Base-by-base conservation (phyloP, 2,113 vertebrate genomes). In the Illadopsis cleaveri region DNA sequence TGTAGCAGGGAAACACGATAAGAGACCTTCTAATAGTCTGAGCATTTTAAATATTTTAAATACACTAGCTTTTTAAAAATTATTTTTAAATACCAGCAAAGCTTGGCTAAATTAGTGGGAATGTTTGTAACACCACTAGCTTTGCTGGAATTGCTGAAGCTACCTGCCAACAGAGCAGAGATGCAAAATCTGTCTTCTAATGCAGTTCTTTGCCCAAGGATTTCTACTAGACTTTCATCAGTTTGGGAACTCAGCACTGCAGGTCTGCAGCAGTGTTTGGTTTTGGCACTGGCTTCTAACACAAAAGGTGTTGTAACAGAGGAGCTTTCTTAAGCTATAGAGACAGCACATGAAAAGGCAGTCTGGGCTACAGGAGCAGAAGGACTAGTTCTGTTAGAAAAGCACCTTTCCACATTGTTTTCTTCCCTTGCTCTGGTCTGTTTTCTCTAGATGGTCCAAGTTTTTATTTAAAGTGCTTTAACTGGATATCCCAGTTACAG, bases 401-500 rank as follows among this genome's bases (percentile, higher is more conserved):
- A 94, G 51, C 80, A 95, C 93, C 72, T 97, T 96, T 96, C 79
- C 78, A 24, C 61, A 45, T 77, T 62, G 64, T 96, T 97, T 70
- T 90, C 86, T 97, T 90, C 42, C 71, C 87, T 88, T 95, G 61
- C 78, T 95, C 82, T 66, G 60, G 19, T 68, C 82, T 97, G 57
- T 96, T 96, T 97, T 97, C 89, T 96, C 69, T 92, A 82, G 73
- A 94, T 87, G 86, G 89, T 96, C 94, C 91, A 95, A 77, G 68
- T 96, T 82, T 97, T 97, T 97, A 90, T 97, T 96, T 92, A 89
- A 97, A 97, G 96, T 92, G 73, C 90, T 97, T 97, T 96, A 97
- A 95, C 97, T 98, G 98, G 97, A 97, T 98, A 97, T 98, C 97
- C 96, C 96, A 90, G 95, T 96, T 97, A 92, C 83, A 94, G 66